Evolutionary conservation across 37 sponge, comb jelly and placozoan genomes (phyloP).

Genomic region (Cliona cf. orientalis): DNA sequence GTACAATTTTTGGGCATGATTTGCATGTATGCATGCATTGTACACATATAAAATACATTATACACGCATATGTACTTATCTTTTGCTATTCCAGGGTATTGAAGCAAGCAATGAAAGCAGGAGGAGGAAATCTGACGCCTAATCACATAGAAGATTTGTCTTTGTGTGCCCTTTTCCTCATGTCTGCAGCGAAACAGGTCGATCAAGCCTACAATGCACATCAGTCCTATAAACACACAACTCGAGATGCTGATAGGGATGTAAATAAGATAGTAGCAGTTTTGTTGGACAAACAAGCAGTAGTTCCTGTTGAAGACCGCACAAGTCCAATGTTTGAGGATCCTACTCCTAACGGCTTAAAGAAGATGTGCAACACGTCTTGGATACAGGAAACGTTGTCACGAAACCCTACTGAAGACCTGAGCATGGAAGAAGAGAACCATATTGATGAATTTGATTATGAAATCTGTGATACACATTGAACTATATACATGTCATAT

Average conservation of each 20-base stretch:
- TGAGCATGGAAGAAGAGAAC: neutral
- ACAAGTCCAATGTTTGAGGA: neutral
- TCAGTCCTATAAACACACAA: neutral
- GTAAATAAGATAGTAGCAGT: neutral
- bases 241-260: neutral
- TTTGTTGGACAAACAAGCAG: neutral
- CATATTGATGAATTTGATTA: neutral
- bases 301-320: neutral
- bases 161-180: neutral
- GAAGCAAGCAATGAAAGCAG: neutral
- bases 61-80: neutral
- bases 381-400: neutral
- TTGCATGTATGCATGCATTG: no score
- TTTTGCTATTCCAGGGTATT: constrained; percentile 1
- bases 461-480: neutral
- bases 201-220: neutral
- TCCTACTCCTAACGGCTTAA: neutral
- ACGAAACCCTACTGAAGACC: neutral
- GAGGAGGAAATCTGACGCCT: neutral
- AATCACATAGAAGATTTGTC: constrained; percentile 3
- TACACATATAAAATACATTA: neutral
- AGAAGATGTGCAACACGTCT: neutral
- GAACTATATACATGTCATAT: no score
- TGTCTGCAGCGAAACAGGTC: neutral
- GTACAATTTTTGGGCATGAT: neutral